phyloP scores from a whole-genome alignment of 37 sponge, comb jelly and placozoan species.

The Oopsacas minuta region DNA sequence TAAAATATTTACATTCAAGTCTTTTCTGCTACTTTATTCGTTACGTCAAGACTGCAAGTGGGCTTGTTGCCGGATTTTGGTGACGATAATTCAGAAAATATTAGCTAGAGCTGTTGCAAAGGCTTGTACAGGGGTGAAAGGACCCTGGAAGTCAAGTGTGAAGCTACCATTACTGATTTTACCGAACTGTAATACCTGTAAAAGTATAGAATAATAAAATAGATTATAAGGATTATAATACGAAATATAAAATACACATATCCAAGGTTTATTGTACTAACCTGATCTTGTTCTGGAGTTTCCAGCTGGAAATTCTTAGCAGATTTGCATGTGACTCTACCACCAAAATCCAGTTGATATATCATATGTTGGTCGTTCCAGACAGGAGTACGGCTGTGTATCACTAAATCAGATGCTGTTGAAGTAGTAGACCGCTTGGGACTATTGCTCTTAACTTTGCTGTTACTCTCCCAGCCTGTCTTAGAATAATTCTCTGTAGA shows the following conservation, averaged over 20 bases:
- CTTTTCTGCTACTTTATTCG: background rate
- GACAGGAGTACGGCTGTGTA: constrained; percentile 73
- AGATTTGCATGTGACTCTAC: constrained; percentile 75
- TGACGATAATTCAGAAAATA: constrained; percentile 32
- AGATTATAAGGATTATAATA: background rate
- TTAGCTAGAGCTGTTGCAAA: constrained; percentile 79
- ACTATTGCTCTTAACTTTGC: background rate
- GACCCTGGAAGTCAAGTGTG: constrained; percentile 79
- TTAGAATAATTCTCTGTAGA: background rate
- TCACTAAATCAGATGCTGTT: constrained; percentile 44
- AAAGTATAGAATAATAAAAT: background rate
- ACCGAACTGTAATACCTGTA: constrained; percentile 78
- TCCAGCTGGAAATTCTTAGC: constrained; percentile 90
- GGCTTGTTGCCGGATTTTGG: background rate
- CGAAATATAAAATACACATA: too few species aligned
- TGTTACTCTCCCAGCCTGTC: background rate
- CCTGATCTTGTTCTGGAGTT: constrained; percentile 11
- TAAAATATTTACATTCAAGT: constrained; percentile 16
- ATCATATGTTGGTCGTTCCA: constrained; percentile 91
- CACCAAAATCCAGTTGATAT: constrained; percentile 89
- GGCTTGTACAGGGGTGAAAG: constrained; percentile 84
- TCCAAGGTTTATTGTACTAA: background rate
- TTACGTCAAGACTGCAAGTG: background rate
- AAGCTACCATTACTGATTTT: constrained; percentile 69
- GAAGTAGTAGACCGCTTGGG: constrained; percentile 11